Evolutionary conservation across 1,140 invertebrate species (phyloP).

Genomic region (Nymphalis io): DNA sequence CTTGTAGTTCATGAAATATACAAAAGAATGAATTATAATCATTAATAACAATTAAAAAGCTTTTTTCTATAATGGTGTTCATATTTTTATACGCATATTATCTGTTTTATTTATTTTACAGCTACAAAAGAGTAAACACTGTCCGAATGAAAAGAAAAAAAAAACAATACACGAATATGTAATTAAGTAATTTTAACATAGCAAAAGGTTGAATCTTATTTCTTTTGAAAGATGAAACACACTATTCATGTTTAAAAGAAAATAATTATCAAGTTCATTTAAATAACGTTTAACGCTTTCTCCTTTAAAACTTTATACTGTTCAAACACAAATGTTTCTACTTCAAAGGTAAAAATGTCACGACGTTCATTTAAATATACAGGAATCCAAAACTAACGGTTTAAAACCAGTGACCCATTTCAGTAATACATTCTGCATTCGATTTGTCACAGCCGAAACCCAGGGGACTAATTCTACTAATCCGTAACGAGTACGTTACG

Average conservation of each 20-base stretch:
- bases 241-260: constrained; percentile 2
- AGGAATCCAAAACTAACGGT: constrained; percentile 25
- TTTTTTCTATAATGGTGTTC: too few relatives aligned
- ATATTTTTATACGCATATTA: too few relatives aligned
- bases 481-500: too few relatives aligned
- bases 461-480: too few relatives aligned
- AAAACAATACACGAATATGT: too few relatives aligned
- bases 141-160: too few relatives aligned
- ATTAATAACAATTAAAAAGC: too few relatives aligned
- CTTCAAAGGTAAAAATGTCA: constrained; percentile 9
- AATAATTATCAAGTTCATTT: background rate
- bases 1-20: too few relatives aligned
- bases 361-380: constrained; percentile 19
- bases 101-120: too few relatives aligned
- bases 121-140: too few relatives aligned
- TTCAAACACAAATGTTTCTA: constrained; percentile 3
- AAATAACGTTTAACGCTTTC: background rate
- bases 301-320: background rate
- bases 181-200: too few relatives aligned
- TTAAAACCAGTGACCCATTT: constrained; percentile 16
- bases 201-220: background rate
- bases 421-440: constrained; percentile 24
- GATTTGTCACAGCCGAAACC: constrained; percentile 32
- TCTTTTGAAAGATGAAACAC: background rate
- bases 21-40: too few relatives aligned